Percentiles rank a stretch among this genome's conserved stretches.
Evolutionary conservation across 2,113 vertebrate species (phyloP).

Genomic region (Hyperoodon ampullatus): DNA sequence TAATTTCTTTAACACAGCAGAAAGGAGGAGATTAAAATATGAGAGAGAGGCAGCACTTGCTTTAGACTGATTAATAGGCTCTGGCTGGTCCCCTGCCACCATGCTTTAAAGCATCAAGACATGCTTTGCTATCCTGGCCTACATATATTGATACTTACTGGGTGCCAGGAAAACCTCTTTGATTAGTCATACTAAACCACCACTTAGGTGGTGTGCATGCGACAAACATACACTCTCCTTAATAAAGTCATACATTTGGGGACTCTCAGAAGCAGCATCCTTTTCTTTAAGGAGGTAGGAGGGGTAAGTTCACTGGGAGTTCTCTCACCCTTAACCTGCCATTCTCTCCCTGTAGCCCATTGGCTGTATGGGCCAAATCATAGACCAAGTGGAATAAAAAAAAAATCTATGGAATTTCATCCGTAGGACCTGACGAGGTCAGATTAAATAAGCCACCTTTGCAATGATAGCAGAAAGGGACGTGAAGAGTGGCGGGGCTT

Average conservation of each 20-base stretch:
- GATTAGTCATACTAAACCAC: conserved; percentile 84
- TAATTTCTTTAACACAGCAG: conserved; percentile 78
- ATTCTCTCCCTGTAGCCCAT: not conserved
- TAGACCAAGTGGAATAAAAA: not conserved
- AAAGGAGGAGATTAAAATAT: conserved; percentile 82
- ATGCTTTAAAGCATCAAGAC: conserved; percentile 83
- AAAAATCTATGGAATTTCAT: not conserved
- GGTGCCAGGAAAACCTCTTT: conserved; percentile 84
- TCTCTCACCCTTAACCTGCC: conserved; percentile 25
- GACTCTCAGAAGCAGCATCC: conserved; percentile 64
- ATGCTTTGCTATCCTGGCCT: conserved; percentile 66
- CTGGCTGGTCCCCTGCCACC: conserved; percentile 69
- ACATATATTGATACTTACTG: conserved; percentile 74
- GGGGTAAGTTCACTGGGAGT: conserved; percentile 55
- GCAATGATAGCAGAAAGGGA: not conserved
- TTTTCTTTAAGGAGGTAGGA: conserved; percentile 51
- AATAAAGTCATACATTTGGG: conserved; percentile 85
- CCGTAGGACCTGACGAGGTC: not conserved
- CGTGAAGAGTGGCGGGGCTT: not conserved
- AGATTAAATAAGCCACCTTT: conserved; percentile 1
- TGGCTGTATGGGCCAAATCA: not conserved
- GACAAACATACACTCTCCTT: conserved; percentile 78
- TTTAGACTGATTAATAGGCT: conserved; percentile 84
- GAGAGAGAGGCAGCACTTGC: conserved; percentile 80
- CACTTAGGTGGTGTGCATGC: conserved; percentile 81